Percentiles rank a stretch among this genome's conserved stretches.
Conservation (phyloP, 2,797 vertebrate species). For the Pelochelys cantorii region DNA sequence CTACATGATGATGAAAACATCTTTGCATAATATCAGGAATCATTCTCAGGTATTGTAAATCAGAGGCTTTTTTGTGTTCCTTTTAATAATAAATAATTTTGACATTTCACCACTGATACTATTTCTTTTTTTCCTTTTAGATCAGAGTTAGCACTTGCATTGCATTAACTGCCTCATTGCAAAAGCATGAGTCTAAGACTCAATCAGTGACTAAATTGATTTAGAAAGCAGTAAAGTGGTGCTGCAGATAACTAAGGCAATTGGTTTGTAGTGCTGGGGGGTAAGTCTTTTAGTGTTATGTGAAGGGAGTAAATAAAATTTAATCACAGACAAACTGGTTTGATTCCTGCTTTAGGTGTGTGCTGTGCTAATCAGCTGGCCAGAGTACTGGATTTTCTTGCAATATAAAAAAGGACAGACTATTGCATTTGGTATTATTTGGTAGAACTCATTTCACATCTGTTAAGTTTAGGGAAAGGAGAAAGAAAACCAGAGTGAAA, state of each 20-base stretch:
- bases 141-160: slow-evolving; percentile 25
- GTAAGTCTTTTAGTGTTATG: not conserved
- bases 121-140: not conserved
- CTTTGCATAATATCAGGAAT: not conserved
- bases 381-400: not conserved
- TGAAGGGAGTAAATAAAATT: not conserved
- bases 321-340: not conserved
- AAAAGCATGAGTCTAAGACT: slow-evolving; percentile 18
- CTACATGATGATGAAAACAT: not conserved
- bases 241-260: not conserved
- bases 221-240: not conserved
- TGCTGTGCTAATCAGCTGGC: not conserved
- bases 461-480: not conserved
- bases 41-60: not conserved
- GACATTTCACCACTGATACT: not conserved
- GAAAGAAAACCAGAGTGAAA: not conserved
- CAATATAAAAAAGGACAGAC: accelerated
- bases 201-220: slow-evolving; percentile 4
- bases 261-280: not conserved
- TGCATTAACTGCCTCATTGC: slow-evolving; percentile 34
- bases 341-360: not conserved
- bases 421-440: not conserved
- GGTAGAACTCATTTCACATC: not conserved
- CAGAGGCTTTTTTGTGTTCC: not conserved
- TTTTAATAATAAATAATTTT: not conserved